phyloP scores from a whole-genome alignment of 2,888 invertebrate species.

The Caenorhabditis sinica region DNA sequence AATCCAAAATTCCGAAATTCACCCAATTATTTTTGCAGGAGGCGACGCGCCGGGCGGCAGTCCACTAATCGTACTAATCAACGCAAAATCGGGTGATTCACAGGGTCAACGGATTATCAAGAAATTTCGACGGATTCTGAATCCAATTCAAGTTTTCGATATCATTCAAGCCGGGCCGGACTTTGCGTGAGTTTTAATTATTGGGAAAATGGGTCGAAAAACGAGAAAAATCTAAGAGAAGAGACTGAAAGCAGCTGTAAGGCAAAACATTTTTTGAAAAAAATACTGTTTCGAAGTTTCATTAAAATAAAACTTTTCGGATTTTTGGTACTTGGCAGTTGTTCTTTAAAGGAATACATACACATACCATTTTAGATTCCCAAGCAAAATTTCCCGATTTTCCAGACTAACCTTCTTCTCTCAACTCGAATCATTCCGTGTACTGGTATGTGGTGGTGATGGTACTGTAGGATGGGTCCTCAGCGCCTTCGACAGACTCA shows the following conservation, averaged over 20 bases:
- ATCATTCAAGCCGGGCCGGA: conserved; percentile 91
- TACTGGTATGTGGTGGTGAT: conserved; percentile 97
- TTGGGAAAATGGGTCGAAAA: not conserved
- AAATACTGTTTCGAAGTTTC: too few relatives aligned
- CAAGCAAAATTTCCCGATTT: not conserved
- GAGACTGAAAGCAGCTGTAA: too few relatives aligned
- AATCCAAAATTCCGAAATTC: not conserved
- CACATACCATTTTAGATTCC: not conserved
- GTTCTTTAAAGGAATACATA: not conserved
- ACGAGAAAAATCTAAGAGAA: not conserved
- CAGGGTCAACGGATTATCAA: conserved; percentile 96
- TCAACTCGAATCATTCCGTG: conserved; percentile 95
- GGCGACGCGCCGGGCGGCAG: conserved; percentile 84
- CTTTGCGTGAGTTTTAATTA: conserved; percentile 88
- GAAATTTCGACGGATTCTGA: conserved; percentile 93
- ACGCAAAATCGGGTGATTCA: conserved; percentile 98
- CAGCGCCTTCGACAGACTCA: conserved; percentile 94
- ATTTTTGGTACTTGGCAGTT: not conserved
- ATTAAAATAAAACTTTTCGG: not conserved
- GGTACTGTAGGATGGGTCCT: conserved; percentile 98
- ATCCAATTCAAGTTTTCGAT: conserved; percentile 98
- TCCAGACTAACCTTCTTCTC: conserved; percentile 91
- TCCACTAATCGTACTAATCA: conserved; percentile 96
- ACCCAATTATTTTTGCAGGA: conserved; percentile 21
- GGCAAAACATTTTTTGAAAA: too few relatives aligned